Base-by-base conservation (phyloP, 2,888 invertebrate species). In the Uloborus plumipes region DNA sequence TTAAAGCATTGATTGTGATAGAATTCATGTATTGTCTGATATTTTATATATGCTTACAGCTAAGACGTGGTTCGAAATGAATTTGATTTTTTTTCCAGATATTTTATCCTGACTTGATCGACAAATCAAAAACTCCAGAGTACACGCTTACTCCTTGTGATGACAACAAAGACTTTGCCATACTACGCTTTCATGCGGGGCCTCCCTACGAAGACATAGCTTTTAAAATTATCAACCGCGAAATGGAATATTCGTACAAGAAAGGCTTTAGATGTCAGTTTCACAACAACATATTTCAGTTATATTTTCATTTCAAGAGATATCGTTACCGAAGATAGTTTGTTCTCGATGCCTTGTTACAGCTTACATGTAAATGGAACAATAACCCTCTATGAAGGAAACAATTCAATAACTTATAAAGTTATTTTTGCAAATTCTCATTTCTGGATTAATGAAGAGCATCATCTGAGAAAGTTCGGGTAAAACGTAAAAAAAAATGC, bases 121-220 rank as follows among this genome's bases (percentile, higher is more conserved):
- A 99, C 89, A 97, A 97, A 89, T 92, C 91, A 85, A 91, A 93
- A 80, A 97, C 99, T 16, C 99, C 99, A 0, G 94, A 96, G 88
- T 99, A 99, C 90, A 95, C 94, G 77, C 90, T 98, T 93, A 97
- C 95, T 61, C 94, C 96, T 0, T 96, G 97, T 88, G 91, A 93
- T 0, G 98, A 98, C 86, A 98, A 98, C 89, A 92, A 92, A 53
- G 99, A 99, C 88, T 99, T 99, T 90, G 96, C 97, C 0, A 94
- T 97, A 86, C 91, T 99, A 16, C 92, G 95, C 55, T 99, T 99
- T 90, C 94, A 94, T 88, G 97, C 99, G n/a, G 99, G 99, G 0
- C 99, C 99, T 18, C 99, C 99, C 0, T 99, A 99, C 89, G 99
- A 99, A 91, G 98, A 99, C 89, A 98, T 99, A 86, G 98, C 97